Evolutionary conservation across 2,113 vertebrate genomes (phyloP).

Genomic region (human): GRCh38 chr5:25946001-25946500

Average conservation of each 20-base stretch:
- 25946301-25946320: background rate
- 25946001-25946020: background rate
- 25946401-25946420: background rate
- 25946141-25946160: background rate
- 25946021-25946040: background rate
- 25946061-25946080: background rate
- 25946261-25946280: background rate
- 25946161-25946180: background rate
- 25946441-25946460: background rate
- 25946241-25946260: background rate
- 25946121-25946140: background rate
- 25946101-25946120: background rate
- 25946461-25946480: background rate
- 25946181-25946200: background rate
- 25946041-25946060: background rate
- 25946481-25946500: background rate
- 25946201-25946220: background rate
- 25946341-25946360: background rate
- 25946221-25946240: background rate
- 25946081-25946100: background rate
- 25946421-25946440: background rate
- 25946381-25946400: background rate
- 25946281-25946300: background rate
- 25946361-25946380: background rate
- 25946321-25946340: background rate